Evolutionary conservation across 1,140 invertebrate genomes (phyloP), one percentile per base, ranked within the genome.

Genomic region (Metaphire vulgaris): DNA sequence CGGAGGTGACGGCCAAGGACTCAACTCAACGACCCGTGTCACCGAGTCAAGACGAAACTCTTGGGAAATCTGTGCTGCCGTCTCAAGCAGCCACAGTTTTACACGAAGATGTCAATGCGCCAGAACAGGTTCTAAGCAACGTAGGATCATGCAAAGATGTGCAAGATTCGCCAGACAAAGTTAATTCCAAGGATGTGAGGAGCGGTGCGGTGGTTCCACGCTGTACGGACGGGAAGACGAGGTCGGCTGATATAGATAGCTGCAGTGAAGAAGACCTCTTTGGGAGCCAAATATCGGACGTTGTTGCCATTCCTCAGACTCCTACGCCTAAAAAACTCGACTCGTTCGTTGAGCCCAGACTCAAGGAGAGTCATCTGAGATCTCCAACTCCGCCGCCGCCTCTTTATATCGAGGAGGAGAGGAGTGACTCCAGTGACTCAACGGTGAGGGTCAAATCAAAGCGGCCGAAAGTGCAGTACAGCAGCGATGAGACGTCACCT

Each of bases 271-370:
- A 1, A 21, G 29, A 2, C 21, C 69, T 28, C 33, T 70, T 1
- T 1, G 29, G 29, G 29, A 32, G 29, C 1, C 29, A 31, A 16
- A 70, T 70, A 30, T 32, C 2, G 26, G 12, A 1, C 30, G 30
- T 70, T 1, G 1, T 70, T 21, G 67, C 67, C 6, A 28, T 26
- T 69, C n/a, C 30, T 6, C 67, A 69, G 67, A 31, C 67, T 69
- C 67, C n/a, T 12, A 69, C n/a, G 14, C 1, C 33, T 33, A 26
- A 1, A 33, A 34, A 33, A 2, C n/a, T 2, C 15, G 21, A 33
- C 34, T 1, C 6, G n/a, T 29, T 14, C 6, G n/a, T 0, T 28
- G 74, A 71, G 72, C 12, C 70, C 79, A 78, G 76, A 80, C n/a
- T n/a, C n/a, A n/a, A n/a, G n/a, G n/a, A n/a, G n/a, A n/a, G n/a